Base-by-base conservation (phyloP, 2,113 vertebrate genomes). In the Melanostigma gelatinosum region DNA sequence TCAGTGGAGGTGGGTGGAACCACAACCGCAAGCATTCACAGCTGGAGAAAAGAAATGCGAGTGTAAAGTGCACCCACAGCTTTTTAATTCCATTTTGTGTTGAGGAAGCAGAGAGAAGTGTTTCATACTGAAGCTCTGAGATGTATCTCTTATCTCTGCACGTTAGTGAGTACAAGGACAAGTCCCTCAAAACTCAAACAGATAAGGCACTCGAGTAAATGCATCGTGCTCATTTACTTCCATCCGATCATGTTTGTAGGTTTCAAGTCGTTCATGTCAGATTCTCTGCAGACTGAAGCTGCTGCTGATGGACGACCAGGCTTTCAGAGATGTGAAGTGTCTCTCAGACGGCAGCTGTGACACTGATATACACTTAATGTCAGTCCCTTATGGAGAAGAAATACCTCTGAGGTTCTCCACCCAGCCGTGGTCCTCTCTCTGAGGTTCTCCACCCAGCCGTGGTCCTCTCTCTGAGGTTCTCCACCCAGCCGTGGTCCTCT, bases 1-100 rank as follows among this genome's bases (percentile, higher is more conserved):
- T n/a, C 72, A 29, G 13, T 18, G 29, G 10, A 67, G 64, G 74
- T 42, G 73, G 61, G 42, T 15, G 69, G 48, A 78, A 70, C 29
- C 11, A 69, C 10, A 57, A 46, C 24, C 65, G 3, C 4, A 65
- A 44, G 11, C 15, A 29, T 44, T 40, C 1, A 55, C 12, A 40
- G 54, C 62, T 4, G 4, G 57, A 58, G 18, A 44, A 50, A 77
- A 61, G 24, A 27, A 50, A 68, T 34, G 4, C 2, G 12, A 15
- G 15, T 8, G 44, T 6, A n/a, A 62, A 52, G 34, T 54, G 57
- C 67, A 65, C 40, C 15, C 20, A 83, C 38, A 42, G 32, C 44
- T 36, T 34, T 34, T 34, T 7, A 32, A 18, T 24, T 54, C 18
- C 16, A 11, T 24, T 34, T 11, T 20, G 34, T 29, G 54, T 55